Percentiles rank a stretch among this genome's conserved stretches.
These are phyloP conservation scores for Anhinga rufa DNA, from an alignment of 2,113 vertebrate genomes.

Conservation along the genomic window DNA sequence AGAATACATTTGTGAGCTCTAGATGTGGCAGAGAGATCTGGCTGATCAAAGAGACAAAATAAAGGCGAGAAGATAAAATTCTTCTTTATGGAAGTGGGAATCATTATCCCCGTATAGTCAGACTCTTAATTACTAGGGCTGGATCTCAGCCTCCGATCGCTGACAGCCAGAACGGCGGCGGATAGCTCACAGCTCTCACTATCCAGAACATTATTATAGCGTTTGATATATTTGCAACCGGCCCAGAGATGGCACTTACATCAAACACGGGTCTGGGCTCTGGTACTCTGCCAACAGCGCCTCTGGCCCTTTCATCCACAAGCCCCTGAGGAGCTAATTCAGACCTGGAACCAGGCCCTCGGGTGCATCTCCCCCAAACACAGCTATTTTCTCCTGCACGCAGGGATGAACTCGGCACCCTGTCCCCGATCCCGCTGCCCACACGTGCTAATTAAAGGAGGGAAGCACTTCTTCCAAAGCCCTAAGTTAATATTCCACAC, in stretches of 20 bases:
- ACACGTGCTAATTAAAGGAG: accelerated
- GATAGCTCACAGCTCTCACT: not conserved
- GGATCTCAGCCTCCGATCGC: not conserved
- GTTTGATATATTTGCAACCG: not conserved
- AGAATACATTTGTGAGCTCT: not conserved
- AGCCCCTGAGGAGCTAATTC: not conserved
- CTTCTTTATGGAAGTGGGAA: not conserved
- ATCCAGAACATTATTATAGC: accelerated
- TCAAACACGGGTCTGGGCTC: not conserved
- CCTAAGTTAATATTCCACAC: not conserved
- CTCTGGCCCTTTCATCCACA: not conserved
- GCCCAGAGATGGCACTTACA: not conserved
- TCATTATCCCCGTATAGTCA: not conserved
- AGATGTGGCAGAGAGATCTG: not conserved
- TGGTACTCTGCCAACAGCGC: not conserved
- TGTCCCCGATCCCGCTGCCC: accelerated
- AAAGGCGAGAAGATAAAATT: not conserved
- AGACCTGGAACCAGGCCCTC: not conserved
- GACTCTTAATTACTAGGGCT: not conserved
- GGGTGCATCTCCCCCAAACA: accelerated
- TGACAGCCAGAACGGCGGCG: not conserved
- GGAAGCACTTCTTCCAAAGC: not conserved
- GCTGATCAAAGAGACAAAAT: conserved; percentile 28
- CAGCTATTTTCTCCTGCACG: accelerated
- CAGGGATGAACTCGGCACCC: not conserved